These are phyloP conservation scores for Sesia apiformis DNA, from an alignment of 2,888 invertebrate species.

Conservation along the genomic window DNA sequence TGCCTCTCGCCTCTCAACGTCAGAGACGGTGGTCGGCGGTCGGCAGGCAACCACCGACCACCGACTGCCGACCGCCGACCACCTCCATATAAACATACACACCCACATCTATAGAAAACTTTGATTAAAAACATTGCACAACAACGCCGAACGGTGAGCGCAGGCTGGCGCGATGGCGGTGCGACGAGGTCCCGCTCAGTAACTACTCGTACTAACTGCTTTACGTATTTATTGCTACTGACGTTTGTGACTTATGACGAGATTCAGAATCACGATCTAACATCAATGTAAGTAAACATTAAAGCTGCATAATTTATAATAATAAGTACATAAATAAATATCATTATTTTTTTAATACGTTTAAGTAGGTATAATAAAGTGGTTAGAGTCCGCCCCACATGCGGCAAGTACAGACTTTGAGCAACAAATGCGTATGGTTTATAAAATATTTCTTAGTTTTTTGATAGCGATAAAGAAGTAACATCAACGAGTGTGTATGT, in stretches of 20 bases:
- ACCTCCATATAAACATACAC: conserved; percentile 8
- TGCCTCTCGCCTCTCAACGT: background rate
- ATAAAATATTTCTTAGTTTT: no score
- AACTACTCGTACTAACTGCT: conserved; percentile 45
- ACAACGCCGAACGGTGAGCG: conserved; percentile 18
- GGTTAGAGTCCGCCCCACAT: conserved; percentile 46
- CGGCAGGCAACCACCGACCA: background rate
- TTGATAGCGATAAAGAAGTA: conserved; percentile 20
- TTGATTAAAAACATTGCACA: conserved; percentile 42
- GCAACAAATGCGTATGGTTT: conserved; percentile 44
- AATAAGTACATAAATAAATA: conserved; percentile 70
- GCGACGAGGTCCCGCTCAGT: conserved; percentile 30
- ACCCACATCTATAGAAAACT: conserved; percentile 10
- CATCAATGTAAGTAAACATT: conserved; percentile 73
- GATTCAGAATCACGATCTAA: conserved; percentile 75
- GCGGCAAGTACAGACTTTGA: conserved; percentile 53
- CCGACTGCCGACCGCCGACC: conserved; percentile 11
- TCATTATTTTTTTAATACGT: conserved; percentile 51
- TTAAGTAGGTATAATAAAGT: conserved; percentile 51
- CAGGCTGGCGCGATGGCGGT: conserved; percentile 3
- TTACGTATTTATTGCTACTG: conserved; percentile 68
- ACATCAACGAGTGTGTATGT: conserved; percentile 60
- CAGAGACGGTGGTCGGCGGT: background rate
- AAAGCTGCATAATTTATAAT: conserved; percentile 72
- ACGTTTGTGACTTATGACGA: conserved; percentile 74